A percentile compares a stretch with the other conserved stretches of the same genome.
Evolutionary conservation across 2,888 invertebrate genomes (phyloP).

Genomic region (Diarsia dahlii): DNA sequence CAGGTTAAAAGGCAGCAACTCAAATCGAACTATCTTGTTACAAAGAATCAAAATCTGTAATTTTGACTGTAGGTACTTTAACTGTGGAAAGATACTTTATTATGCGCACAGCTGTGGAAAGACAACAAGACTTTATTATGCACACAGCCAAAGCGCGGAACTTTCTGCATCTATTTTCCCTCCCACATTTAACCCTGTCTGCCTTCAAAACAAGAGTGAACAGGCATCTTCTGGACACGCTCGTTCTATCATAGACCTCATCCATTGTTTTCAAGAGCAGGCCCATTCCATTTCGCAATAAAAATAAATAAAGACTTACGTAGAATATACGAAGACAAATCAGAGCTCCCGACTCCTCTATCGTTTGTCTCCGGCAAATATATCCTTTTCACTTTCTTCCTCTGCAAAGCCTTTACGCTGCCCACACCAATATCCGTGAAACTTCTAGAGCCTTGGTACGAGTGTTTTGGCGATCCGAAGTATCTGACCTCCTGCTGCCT

Average conservation of each 20-base stretch:
- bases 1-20: not conserved
- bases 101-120: not conserved
- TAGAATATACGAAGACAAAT: conserved; percentile 67
- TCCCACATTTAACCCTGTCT: no score
- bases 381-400: conserved; percentile 75
- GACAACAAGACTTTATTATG: no score
- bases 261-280: no score
- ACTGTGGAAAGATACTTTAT: no score
- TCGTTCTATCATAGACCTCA: no score
- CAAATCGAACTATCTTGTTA: not conserved
- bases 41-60: not conserved
- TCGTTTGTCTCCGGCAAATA: conserved; percentile 81
- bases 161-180: no score
- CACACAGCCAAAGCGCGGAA: no score
- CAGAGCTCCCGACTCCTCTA: conserved; percentile 77
- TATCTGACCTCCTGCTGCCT: conserved; percentile 67
- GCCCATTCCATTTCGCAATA: no score
- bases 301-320: conserved; percentile 68
- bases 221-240: no score
- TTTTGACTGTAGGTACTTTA: no score
- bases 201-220: no score
- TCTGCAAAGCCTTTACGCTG: conserved; percentile 74
- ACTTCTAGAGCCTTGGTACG: conserved; percentile 72
- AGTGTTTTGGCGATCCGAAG: conserved; percentile 68
- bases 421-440: conserved; percentile 79